A percentile compares a stretch with the other conserved stretches of the same genome.
Evolutionary conservation across 2,888 invertebrate genomes (phyloP).

Genomic region (Drosophila algonquin): DNA sequence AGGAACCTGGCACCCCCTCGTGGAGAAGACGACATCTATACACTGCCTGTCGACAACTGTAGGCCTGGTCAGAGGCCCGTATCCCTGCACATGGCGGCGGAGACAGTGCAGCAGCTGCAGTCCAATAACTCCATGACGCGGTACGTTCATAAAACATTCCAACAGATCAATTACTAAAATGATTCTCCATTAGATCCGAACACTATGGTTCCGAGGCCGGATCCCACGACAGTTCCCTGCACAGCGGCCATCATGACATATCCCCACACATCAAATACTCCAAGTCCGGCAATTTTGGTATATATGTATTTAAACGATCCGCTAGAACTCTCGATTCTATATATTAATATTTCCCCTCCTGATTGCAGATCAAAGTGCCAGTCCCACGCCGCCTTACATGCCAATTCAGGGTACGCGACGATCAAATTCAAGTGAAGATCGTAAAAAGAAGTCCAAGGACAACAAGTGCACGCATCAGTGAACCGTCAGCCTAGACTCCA

Average conservation of each 20-base stretch:
- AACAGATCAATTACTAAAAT: too few species aligned
- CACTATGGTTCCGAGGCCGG: constrained; percentile 80
- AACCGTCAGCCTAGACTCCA: constrained; percentile 39
- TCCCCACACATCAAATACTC: constrained; percentile 80
- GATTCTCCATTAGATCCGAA: constrained; percentile 64
- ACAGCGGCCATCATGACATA: constrained; percentile 72
- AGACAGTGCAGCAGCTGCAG: constrained; percentile 63
- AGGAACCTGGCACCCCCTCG: constrained; percentile 45
- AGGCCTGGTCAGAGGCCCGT: constrained; percentile 74
- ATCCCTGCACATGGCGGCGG: constrained; percentile 72
- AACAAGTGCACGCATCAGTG: constrained; percentile 88
- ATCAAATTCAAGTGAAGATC: constrained; percentile 87
- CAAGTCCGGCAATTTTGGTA: constrained; percentile 82
- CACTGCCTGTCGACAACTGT: constrained; percentile 82
- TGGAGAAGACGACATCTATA: constrained; percentile 83
- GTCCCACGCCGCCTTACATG: constrained; percentile 89
- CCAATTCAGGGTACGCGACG: constrained; percentile 90
- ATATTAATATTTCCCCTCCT: constrained; percentile 5
- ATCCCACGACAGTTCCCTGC: constrained; percentile 76
- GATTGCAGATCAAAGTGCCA: constrained; percentile 84
- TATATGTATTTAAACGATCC: constrained; percentile 76
- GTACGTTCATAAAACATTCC: constrained; percentile 38
- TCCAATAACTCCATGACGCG: constrained; percentile 80
- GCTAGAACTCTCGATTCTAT: constrained; percentile 6
- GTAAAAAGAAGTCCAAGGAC: constrained; percentile 86